phyloP scores from a whole-genome alignment of 1,140 invertebrate species.

The Heliconius hewitsoni region DNA sequence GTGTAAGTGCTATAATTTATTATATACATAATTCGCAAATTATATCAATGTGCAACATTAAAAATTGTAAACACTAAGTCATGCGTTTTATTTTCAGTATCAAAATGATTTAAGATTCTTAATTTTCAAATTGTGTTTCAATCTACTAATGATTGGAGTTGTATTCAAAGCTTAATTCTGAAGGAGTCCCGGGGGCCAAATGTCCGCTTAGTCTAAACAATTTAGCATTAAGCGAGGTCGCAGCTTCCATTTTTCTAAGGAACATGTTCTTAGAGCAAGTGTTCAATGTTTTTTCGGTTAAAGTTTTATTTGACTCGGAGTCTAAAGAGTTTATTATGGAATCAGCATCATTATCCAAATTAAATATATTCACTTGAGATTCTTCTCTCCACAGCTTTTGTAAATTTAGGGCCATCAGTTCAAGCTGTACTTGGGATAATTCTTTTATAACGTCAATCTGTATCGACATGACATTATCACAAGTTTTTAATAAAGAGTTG shows the following conservation, averaged over 20 bases:
- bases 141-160: neutral
- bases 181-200: slow-evolving; percentile 52
- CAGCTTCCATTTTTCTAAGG: slow-evolving; percentile 72
- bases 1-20: slow-evolving; percentile 8
- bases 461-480: slow-evolving; percentile 69
- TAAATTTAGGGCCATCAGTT: slow-evolving; percentile 82
- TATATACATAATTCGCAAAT: slow-evolving; percentile 7
- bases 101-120: neutral
- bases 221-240: slow-evolving; percentile 66
- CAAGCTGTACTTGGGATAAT: slow-evolving; percentile 81
- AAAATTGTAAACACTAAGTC: neutral
- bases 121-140: neutral
- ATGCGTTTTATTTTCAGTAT: slow-evolving; percentile 14
- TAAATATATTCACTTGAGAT: slow-evolving; percentile 67
- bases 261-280: slow-evolving; percentile 67
- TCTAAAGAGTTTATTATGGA: slow-evolving; percentile 68
- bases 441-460: slow-evolving; percentile 74
- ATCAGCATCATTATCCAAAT: slow-evolving; percentile 62
- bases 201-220: slow-evolving; percentile 66
- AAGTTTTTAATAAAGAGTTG: slow-evolving; percentile 69
- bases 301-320: slow-evolving; percentile 68
- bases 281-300: slow-evolving; percentile 68
- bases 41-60: slow-evolving; percentile 20
- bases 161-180: slow-evolving; percentile 53
- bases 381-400: slow-evolving; percentile 76